Conservation (phyloP, 2,888 invertebrate genomes). For the Marronus borbonicus region DNA sequence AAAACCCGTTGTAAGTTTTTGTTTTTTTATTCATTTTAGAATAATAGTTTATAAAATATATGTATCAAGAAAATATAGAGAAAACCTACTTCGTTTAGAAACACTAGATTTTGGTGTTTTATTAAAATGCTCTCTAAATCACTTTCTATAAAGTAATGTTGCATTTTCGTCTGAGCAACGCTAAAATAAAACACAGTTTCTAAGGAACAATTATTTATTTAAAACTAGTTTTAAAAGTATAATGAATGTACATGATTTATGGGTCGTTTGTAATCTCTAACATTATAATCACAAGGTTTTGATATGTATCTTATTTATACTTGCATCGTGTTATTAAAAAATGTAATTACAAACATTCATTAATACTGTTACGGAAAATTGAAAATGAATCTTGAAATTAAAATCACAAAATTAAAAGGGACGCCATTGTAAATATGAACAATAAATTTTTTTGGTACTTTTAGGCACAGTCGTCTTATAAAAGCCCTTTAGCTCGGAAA, state of each 20-base stretch:
- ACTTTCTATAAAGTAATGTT: too few species aligned
- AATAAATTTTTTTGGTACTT: not conserved
- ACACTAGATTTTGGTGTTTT: too few species aligned
- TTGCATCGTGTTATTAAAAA: conserved; percentile 20
- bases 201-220: conserved; percentile 52
- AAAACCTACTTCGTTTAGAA: too few species aligned
- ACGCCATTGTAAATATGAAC: not conserved
- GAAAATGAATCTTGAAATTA: not conserved
- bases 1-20: too few species aligned
- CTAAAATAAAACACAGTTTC: conserved; percentile 17
- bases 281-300: conserved; percentile 49
- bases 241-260: conserved; percentile 47
- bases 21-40: too few species aligned
- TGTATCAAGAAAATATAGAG: too few species aligned
- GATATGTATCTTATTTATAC: conserved; percentile 46
- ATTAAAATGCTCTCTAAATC: too few species aligned
- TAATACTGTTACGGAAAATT: conserved; percentile 39
- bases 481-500: not conserved
- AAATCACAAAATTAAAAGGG: not conserved
- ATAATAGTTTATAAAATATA: too few species aligned
- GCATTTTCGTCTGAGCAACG: too few species aligned
- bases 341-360: conserved; percentile 42
- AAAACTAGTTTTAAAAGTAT: conserved; percentile 48
- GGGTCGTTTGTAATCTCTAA: conserved; percentile 33
- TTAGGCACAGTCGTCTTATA: not conserved